These are phyloP conservation scores for Malurus elegans DNA, from an alignment of 2,113 vertebrate genomes.

Conservation along the genomic window DNA sequence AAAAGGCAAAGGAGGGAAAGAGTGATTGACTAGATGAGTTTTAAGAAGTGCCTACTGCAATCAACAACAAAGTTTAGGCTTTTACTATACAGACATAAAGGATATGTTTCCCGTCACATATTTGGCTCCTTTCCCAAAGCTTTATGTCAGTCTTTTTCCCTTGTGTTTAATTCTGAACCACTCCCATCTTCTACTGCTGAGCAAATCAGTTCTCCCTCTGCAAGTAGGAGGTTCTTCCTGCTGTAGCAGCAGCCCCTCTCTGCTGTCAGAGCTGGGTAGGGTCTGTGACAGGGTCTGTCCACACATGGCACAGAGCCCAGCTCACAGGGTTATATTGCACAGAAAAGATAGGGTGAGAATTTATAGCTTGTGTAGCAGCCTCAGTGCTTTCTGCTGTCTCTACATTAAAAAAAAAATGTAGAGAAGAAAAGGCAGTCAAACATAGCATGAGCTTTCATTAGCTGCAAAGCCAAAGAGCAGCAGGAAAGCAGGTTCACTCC, in stretches of 20 bases:
- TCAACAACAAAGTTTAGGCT: constrained; percentile 10
- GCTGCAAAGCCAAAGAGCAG: not conserved
- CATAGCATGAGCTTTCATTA: not conserved
- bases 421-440: not conserved
- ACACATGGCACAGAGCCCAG: not conserved
- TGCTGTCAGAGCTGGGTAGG: not conserved
- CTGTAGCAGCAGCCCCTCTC: not conserved
- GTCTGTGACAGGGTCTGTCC: not conserved
- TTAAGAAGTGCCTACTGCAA: not conserved
- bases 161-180: not conserved
- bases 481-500: not conserved
- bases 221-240: not conserved
- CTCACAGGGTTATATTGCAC: not conserved
- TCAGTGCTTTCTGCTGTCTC: not conserved
- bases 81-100: not conserved
- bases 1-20: not conserved
- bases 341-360: not conserved
- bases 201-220: not conserved
- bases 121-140: constrained; percentile 17
- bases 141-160: not conserved
- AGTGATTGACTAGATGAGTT: constrained; percentile 30
- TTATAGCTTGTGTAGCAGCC: not conserved
- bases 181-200: not conserved
- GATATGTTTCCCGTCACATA: constrained; percentile 5
- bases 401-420: not conserved